Evolutionary conservation across 2,113 vertebrate species (phyloP).

Genomic region (Carettochelys insculpta): DNA sequence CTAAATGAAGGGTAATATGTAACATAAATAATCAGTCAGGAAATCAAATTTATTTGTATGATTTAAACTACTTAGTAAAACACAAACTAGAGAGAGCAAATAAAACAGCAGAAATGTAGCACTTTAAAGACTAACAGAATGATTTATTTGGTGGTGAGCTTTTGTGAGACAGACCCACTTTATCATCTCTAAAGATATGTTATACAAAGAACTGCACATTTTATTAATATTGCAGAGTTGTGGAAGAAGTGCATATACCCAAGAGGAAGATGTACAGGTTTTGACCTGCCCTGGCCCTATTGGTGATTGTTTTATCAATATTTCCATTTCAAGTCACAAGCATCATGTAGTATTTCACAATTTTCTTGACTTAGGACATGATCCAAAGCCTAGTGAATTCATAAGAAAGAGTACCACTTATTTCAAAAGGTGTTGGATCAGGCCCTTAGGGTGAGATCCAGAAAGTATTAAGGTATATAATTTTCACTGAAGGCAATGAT

Average conservation of each 20-base stretch:
- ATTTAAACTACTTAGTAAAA: not conserved
- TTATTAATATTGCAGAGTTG: not conserved
- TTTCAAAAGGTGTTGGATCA: not conserved
- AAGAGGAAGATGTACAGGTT: not conserved
- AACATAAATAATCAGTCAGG: not conserved
- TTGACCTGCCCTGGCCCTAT: not conserved
- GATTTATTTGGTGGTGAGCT: too few species aligned
- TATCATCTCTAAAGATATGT: too few species aligned
- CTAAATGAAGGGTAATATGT: not conserved
- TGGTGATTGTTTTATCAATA: not conserved
- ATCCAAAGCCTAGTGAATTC: not conserved
- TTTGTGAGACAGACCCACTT: too few species aligned
- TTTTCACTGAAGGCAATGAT: too few species aligned
- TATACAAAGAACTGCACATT: not conserved
- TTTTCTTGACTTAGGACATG: not conserved
- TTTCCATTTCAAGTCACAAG: not conserved
- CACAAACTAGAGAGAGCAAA: not conserved
- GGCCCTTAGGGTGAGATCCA: not conserved
- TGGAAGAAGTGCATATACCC: not conserved
- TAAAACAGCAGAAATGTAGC: too few species aligned
- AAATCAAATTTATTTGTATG: not conserved
- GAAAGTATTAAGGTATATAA: not conserved
- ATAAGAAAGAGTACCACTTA: not conserved
- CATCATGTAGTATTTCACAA: not conserved
- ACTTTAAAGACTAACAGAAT: too few species aligned